These are phyloP conservation scores for Yponomeuta cagnagella DNA, from an alignment of 2,888 invertebrate species.

Conservation along the genomic window DNA sequence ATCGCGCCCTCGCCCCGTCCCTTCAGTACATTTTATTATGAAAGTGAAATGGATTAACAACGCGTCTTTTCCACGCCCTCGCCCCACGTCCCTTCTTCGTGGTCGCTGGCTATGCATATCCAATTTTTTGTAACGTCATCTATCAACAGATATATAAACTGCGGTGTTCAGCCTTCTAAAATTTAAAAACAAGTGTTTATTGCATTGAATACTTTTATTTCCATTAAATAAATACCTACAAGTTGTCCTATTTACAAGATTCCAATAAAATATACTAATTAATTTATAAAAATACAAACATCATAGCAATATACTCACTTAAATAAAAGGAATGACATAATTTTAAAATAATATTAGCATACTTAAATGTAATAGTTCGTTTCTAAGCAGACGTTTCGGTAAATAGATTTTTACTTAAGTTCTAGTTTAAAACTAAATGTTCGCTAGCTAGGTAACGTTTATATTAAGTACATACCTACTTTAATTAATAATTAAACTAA, in stretches of 20 bases:
- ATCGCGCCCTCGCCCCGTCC: too few relatives aligned
- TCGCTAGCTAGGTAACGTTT: background rate
- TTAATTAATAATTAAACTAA: background rate
- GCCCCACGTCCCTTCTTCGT: too few relatives aligned
- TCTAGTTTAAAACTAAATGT: background rate
- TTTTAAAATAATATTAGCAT: background rate
- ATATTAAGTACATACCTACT: background rate
- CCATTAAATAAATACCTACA: background rate
- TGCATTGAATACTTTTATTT: slow-evolving; percentile 2
- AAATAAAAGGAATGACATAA: slow-evolving; percentile 9
- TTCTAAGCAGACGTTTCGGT: too few relatives aligned
- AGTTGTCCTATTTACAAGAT: slow-evolving; percentile 2
- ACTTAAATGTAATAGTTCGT: too few relatives aligned
- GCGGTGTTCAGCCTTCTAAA: too few relatives aligned
- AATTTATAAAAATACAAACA: slow-evolving; percentile 7
- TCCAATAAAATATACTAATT: slow-evolving; percentile 1
- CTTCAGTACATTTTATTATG: too few relatives aligned
- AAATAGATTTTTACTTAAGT: background rate
- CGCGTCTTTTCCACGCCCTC: too few relatives aligned
- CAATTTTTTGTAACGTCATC: too few relatives aligned
- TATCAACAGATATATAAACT: too few relatives aligned
- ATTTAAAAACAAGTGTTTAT: background rate
- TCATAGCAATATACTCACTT: slow-evolving; percentile 4
- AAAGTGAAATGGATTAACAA: too few relatives aligned
- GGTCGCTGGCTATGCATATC: too few relatives aligned